A percentile compares a stretch with the other conserved stretches of the same genome.
These are phyloP conservation scores for Adelosebastes latens DNA, from an alignment of 2,797 vertebrate species.

Conservation along the genomic window DNA sequence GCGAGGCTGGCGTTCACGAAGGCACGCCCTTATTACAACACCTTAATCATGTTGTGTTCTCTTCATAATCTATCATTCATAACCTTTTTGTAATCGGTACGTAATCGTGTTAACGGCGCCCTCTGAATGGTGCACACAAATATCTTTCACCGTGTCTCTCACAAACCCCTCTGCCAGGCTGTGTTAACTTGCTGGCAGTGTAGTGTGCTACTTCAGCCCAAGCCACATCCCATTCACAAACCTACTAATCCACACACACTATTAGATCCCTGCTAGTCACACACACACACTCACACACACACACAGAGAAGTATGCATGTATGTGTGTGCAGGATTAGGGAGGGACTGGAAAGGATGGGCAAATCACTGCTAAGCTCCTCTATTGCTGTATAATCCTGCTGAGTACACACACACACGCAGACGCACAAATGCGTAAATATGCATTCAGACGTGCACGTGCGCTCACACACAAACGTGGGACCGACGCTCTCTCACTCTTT, in stretches of 20 bases:
- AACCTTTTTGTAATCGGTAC: constrained; percentile 37
- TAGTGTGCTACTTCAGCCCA: constrained; percentile 52
- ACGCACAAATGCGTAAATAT: constrained; percentile 38
- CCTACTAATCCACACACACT: constrained; percentile 72
- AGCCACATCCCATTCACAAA: constrained; percentile 81
- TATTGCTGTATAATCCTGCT: constrained; percentile 79
- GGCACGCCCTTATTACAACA: neutral
- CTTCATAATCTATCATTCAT: constrained; percentile 18
- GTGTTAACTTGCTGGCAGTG: constrained; percentile 58
- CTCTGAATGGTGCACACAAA: constrained; percentile 35
- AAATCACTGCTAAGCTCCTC: constrained; percentile 80
- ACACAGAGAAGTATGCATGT: constrained; percentile 15
- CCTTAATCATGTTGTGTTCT: neutral
- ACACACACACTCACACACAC: constrained; percentile 48
- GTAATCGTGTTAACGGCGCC: constrained; percentile 25
- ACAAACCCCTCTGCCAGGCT: constrained; percentile 37
- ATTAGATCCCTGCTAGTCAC: constrained; percentile 63
- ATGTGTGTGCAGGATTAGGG: constrained; percentile 68
- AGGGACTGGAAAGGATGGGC: constrained; percentile 74
- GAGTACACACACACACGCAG: constrained; percentile 68
- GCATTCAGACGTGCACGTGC: constrained; percentile 18
- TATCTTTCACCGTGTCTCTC: constrained; percentile 24
- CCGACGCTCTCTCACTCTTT: constrained; percentile 5
- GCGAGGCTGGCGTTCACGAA: neutral
- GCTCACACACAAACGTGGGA: neutral